These are phyloP conservation scores for Cisticola juncidis DNA, from an alignment of 2,113 vertebrate species.

Conservation along the genomic window DNA sequence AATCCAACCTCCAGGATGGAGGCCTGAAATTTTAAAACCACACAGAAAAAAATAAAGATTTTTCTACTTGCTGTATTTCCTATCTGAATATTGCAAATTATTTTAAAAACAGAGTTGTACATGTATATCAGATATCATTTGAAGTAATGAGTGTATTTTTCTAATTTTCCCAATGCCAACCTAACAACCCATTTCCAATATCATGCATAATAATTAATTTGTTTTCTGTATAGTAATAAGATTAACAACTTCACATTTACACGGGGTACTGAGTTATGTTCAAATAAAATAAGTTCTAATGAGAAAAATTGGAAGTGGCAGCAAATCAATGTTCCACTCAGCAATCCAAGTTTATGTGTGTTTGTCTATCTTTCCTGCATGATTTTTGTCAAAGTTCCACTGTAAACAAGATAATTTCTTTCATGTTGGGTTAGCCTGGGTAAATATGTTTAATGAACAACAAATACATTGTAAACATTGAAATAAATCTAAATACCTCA, in stretches of 20 bases:
- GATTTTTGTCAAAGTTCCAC: constrained; percentile 76
- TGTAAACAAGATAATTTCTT: constrained; percentile 79
- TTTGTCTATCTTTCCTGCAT: constrained; percentile 72
- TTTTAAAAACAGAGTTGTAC: constrained; percentile 67
- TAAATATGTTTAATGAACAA: constrained; percentile 81
- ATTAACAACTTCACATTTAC: constrained; percentile 79
- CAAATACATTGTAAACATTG: constrained; percentile 72
- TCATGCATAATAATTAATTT: constrained; percentile 84
- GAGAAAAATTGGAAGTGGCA: constrained; percentile 77
- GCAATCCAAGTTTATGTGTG: constrained; percentile 72
- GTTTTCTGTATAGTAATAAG: constrained; percentile 82
- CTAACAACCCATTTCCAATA: constrained; percentile 78
- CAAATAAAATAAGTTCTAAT: constrained; percentile 83
- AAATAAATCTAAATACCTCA: constrained; percentile 67
- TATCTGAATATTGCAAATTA: constrained; percentile 43
- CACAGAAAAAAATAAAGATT: not conserved
- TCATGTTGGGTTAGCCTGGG: constrained; percentile 78
- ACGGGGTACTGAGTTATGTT: constrained; percentile 77
- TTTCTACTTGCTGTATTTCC: constrained; percentile 48
- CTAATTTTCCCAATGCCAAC: constrained; percentile 73
- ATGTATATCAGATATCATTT: constrained; percentile 74
- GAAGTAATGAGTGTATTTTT: constrained; percentile 77
- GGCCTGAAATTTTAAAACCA: not conserved
- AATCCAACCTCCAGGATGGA: constrained; percentile 15
- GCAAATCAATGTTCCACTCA: constrained; percentile 75